A percentile compares a stretch with the other conserved stretches of the same genome.
phyloP scores from a whole-genome alignment of 1,140 invertebrate genomes.

The Drosophila tani region DNA sequence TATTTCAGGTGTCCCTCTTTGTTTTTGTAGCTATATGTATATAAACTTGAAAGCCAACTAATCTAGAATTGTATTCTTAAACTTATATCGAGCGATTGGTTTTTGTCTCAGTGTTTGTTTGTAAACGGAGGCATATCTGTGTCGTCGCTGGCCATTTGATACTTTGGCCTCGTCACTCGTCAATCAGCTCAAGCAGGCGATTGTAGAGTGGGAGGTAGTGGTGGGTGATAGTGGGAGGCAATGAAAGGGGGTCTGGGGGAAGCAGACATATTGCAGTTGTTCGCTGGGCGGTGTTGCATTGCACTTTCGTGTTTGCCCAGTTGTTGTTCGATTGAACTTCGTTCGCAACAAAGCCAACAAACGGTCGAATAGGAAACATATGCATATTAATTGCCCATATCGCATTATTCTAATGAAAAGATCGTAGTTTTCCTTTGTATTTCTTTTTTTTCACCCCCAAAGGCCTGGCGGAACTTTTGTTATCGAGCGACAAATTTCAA shows the following conservation, averaged over 20 bases:
- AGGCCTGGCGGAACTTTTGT: conserved; percentile 7
- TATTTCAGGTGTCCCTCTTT: too few relatives aligned
- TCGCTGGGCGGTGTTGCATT: conserved; percentile 54
- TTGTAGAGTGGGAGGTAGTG: background rate
- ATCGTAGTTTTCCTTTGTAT: conserved; percentile 29
- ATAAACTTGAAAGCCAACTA: too few relatives aligned
- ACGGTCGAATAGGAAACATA: conserved; percentile 62
- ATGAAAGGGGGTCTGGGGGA: background rate
- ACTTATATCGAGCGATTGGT: background rate
- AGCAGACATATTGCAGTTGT: conserved; percentile 51
- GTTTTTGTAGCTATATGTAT: too few relatives aligned
- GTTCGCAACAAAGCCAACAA: conserved; percentile 40
- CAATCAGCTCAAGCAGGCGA: conserved; percentile 36
- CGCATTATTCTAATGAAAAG: conserved; percentile 67
- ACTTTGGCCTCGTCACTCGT: conserved; percentile 76
- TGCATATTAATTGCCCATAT: conserved; percentile 78
- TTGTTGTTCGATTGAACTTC: conserved; percentile 72
- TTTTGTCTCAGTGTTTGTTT: conserved; percentile 17
- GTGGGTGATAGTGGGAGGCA: conserved; percentile 9
- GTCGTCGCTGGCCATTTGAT: conserved; percentile 75
- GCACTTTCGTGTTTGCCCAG: conserved; percentile 75
- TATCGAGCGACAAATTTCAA: conserved; percentile 56
- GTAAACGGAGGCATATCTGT: conserved; percentile 65
- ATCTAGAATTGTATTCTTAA: background rate
- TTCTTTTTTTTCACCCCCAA: background rate